Evolutionary conservation across 2,113 vertebrate genomes (phyloP), one percentile per base, ranked within the genome.

Genomic region (Rhinopomastus cyanomelas): DNA sequence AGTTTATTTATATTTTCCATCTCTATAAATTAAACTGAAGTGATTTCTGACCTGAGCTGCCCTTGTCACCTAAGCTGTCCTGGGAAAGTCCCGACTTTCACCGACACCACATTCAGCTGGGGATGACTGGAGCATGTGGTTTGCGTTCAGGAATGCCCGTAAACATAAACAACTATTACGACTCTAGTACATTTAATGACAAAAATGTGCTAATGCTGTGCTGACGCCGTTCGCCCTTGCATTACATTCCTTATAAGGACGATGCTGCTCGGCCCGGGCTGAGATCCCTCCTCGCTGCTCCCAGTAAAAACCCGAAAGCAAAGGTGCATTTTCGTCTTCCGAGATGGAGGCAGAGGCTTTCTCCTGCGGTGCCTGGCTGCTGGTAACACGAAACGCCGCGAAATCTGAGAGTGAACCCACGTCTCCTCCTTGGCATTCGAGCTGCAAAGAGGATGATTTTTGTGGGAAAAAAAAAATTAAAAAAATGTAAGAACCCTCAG

Each of bases 191-290:
- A 51, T 88, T 92, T 87, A 85, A 73, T 80, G 89, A 85, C 79
- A 80, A 82, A 89, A 89, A 56, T 12, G 56, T 85, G 93, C 79
- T 60, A 85, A 59, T 9, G 60, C 76, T 11, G 18, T 14, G 64
- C 75, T 93, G 87, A 76, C 78, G 72, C 15, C 75, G 17, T 11
- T 90, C 16, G 37, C 79, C 53, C 46, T 36, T 39, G 88, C 74
- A 82, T 92, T 93, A 34, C 81, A 80, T 90, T 88, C 91, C 95
- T 94, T 90, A 76, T 69, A 80, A 69, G 87, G 90, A 76, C 32
- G 76, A 48, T 9, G 86, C 71, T 44, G 78, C 78, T 60, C 6
- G 34, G 9, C 12, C 18, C 26, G 44, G 51, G 39, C 39, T 42
- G 11, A 42, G 39, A 42, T 42, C 39, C 39, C 39, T 42, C 39